Evolutionary conservation across 2,113 vertebrate genomes (phyloP), one percentile per base, ranked within the genome.

Genomic region (Hippotragus niger): DNA sequence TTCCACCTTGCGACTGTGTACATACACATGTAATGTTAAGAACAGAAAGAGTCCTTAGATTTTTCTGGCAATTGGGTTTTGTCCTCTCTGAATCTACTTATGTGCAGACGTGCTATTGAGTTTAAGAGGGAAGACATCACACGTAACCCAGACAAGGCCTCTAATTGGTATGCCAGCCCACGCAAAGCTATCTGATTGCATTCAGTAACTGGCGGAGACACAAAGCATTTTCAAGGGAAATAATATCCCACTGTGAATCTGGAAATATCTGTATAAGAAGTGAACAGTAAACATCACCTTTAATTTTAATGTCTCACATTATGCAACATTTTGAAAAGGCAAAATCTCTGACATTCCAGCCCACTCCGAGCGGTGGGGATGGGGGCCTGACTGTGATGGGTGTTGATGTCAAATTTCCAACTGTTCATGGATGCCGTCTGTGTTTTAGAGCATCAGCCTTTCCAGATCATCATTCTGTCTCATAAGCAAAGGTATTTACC

Each of bases 81-180:
- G 92, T 98, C 83, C 88, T 98, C 95, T 97, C 98, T 97, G 95
- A 95, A 93, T 94, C 21, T 82, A 96, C 97, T 98, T 97, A 94
- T 98, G 97, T 98, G 98, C 83, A 50, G 25, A 98, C 60, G 85
- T 98, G 94, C 96, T 98, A 97, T 36, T 92, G 98, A 98, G 98
- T 96, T 98, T 96, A 91, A 95, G 98, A 97, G 27, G 27, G 84
- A 98, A 97, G 95, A 62, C 96, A 95, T 95, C 94, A 96, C 3
- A 2, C 4, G 2, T 94, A 97, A 97, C 96, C 95, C 94, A 97
- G 98, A 98, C 97, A 58, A 31, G 96, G 84, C n/a, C 47, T 98
- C 98, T 99, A 98, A 99, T 99, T 99, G 98, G 98, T 99, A 99
- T 99, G 98, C 99, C 93, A 97, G 98, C 97, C 98, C 98, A 99